Conservation (phyloP, 1,140 invertebrate species). For the Drosophila punjabiensis region DNA sequence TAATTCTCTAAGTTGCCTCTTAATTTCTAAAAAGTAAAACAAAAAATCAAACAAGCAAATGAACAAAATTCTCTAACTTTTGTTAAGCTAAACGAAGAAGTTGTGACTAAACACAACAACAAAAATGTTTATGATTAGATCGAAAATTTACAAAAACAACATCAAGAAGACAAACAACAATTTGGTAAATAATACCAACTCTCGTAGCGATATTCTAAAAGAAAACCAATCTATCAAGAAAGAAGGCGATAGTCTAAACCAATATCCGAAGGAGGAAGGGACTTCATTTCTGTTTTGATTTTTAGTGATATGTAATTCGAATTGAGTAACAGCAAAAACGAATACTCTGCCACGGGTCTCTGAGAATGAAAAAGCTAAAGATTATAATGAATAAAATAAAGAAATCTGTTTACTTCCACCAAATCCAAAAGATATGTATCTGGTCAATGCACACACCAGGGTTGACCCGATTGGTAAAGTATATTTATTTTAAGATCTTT, state of each 20-base stretch:
- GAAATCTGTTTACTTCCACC: conserved; percentile 83
- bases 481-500: not conserved
- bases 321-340: conserved; percentile 48
- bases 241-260: conserved; percentile 36
- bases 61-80: conserved; percentile 50
- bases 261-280: conserved; percentile 27
- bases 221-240: conserved; percentile 61
- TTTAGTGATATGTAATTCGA: conserved; percentile 80
- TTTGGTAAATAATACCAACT: conserved; percentile 63
- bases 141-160: conserved; percentile 44
- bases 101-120: conserved; percentile 30
- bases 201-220: conserved; percentile 80
- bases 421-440: conserved; percentile 14
- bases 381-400: conserved; percentile 81
- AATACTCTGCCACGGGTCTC: conserved; percentile 75
- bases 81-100: conserved; percentile 54
- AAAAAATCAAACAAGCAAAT: conserved; percentile 44
- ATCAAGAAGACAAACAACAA: conserved; percentile 47
- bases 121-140: conserved; percentile 42
- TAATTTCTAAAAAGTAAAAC: conserved; percentile 33
- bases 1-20: conserved; percentile 56
- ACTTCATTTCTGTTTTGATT: conserved; percentile 67
- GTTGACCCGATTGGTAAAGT: conserved; percentile 2
- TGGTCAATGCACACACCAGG: not conserved
- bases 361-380: conserved; percentile 64